phyloP scores from a whole-genome alignment of 2,113 vertebrate species.

The Pipra filicauda region DNA sequence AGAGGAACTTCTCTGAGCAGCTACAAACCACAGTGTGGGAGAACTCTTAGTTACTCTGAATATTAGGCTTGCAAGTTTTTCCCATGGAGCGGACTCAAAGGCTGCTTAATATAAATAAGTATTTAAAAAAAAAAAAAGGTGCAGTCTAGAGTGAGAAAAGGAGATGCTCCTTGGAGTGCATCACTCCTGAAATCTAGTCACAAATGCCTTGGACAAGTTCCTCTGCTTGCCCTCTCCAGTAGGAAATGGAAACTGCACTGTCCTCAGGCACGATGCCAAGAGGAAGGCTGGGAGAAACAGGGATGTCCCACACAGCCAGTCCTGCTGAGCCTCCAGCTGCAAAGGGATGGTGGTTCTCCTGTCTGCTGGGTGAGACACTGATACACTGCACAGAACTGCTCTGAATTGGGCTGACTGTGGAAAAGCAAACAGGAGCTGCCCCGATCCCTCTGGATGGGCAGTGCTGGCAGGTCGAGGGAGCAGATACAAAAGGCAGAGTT shows the following conservation, averaged over 20 bases:
- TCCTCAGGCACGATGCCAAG: neutral
- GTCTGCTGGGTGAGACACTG: neutral
- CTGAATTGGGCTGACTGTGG: fast-evolving
- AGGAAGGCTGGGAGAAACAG: neutral
- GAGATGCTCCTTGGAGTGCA: neutral
- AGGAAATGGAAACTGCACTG: neutral
- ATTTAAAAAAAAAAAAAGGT: fast-evolving
- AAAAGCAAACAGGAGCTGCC: neutral
- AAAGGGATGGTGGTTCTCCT: too few relatives aligned
- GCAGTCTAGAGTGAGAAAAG: neutral
- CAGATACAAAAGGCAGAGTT: neutral
- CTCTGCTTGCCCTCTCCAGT: neutral
- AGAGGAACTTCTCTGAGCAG: neutral
- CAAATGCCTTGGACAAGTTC: neutral
- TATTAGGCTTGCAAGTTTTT: neutral
- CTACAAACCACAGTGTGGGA: neutral
- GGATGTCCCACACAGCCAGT: too few relatives aligned
- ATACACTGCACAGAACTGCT: too few relatives aligned
- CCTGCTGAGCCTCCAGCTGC: neutral
- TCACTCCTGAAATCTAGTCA: neutral
- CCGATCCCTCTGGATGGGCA: neutral
- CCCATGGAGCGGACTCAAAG: neutral
- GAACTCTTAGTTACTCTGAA: neutral
- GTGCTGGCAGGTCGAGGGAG: neutral
- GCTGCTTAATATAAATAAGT: neutral